A percentile compares a stretch with the other conserved stretches of the same genome.
Evolutionary conservation across 2,113 vertebrate genomes (phyloP).

Genomic region (Gallinago paraguaiae): DNA sequence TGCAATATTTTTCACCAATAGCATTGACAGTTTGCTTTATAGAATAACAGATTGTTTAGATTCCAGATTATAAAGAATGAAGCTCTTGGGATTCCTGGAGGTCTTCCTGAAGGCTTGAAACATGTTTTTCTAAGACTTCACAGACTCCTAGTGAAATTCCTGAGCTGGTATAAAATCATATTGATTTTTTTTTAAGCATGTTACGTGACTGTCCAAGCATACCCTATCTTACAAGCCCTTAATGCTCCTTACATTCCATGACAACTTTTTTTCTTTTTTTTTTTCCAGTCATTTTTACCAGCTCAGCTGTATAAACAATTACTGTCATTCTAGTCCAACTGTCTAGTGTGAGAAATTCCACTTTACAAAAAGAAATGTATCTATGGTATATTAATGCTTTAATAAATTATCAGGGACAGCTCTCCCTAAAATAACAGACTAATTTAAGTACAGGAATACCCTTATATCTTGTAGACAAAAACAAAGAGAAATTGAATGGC

Average conservation of each 20-base stretch:
- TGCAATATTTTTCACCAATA: background rate
- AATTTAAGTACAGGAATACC: background rate
- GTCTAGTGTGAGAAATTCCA: background rate
- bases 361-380: background rate
- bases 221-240: background rate
- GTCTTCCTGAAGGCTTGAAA: background rate
- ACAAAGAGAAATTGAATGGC: background rate
- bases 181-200: background rate
- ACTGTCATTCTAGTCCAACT: background rate
- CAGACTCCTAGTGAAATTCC: background rate
- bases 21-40: background rate
- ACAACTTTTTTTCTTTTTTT: background rate
- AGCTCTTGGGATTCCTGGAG: background rate
- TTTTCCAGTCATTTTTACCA: background rate
- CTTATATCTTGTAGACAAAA: background rate
- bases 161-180: background rate
- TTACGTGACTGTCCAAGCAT: background rate
- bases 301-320: background rate
- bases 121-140: background rate
- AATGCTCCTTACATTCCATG: background rate
- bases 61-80: background rate
- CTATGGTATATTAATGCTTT: background rate
- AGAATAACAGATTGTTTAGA: background rate
- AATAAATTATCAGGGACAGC: background rate
- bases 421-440: background rate